Evolutionary conservation across 2,113 vertebrate genomes (phyloP).

Genomic region (Epinephelus fuscoguttatus): DNA sequence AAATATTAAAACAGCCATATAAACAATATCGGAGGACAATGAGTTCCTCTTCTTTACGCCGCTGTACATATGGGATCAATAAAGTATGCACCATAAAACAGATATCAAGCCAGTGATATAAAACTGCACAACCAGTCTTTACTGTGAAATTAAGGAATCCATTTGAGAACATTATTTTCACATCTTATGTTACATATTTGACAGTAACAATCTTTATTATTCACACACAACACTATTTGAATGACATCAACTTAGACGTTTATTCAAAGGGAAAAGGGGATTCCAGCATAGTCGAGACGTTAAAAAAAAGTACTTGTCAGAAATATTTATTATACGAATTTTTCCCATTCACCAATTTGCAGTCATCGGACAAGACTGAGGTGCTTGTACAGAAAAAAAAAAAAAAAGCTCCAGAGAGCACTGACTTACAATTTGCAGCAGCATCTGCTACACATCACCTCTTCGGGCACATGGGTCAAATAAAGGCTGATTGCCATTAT

Average conservation of each 20-base stretch:
- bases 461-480: slow-evolving; percentile 26
- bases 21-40: slow-evolving; percentile 75
- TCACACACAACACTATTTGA: slow-evolving; percentile 75
- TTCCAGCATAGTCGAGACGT: slow-evolving; percentile 62
- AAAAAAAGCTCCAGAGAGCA: slow-evolving; percentile 29
- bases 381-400: slow-evolving; percentile 3
- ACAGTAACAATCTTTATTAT: slow-evolving; percentile 79
- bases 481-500: slow-evolving; percentile 20
- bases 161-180: slow-evolving; percentile 80
- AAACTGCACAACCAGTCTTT: slow-evolving; percentile 78
- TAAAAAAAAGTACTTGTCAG: slow-evolving; percentile 43
- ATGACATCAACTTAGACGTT: slow-evolving; percentile 75
- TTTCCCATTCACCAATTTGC: slow-evolving; percentile 59
- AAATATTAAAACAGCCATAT: slow-evolving; percentile 87
- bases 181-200: slow-evolving; percentile 84
- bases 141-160: slow-evolving; percentile 74
- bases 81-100: slow-evolving; percentile 77
- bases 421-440: slow-evolving; percentile 44
- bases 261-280: slow-evolving; percentile 56
- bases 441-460: slow-evolving; percentile 59
- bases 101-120: slow-evolving; percentile 78
- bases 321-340: slow-evolving; percentile 36
- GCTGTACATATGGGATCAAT: slow-evolving; percentile 76
- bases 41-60: slow-evolving; percentile 60
- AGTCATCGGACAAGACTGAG: slow-evolving; percentile 70